These are phyloP conservation scores for Troilus luridus DNA, from an alignment of 2,888 invertebrate species.

Conservation along the genomic window DNA sequence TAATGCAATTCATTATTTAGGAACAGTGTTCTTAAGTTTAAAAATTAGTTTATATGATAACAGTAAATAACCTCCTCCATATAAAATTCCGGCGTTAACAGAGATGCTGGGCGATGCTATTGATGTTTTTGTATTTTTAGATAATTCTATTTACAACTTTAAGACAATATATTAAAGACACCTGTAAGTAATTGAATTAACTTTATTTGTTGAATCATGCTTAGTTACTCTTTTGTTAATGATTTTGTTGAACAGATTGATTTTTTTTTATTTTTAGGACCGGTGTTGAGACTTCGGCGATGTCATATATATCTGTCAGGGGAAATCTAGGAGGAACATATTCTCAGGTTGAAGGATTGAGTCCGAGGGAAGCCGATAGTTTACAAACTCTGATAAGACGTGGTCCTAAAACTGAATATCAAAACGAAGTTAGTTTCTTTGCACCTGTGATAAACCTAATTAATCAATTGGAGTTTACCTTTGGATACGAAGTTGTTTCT, in stretches of 20 bases:
- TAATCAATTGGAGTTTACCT: constrained; percentile 66
- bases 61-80: neutral
- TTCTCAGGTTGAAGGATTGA: constrained; percentile 66
- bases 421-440: constrained; percentile 66
- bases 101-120: neutral
- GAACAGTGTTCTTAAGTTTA: neutral
- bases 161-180: constrained; percentile 5
- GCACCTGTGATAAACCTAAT: constrained; percentile 66
- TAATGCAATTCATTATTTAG: neutral
- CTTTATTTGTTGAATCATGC: neutral
- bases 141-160: neutral
- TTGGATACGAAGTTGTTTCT: constrained; percentile 65
- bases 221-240: constrained; percentile 3
- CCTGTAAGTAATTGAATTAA: neutral
- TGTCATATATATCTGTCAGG: constrained; percentile 66
- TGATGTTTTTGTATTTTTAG: neutral
- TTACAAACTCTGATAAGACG: constrained; percentile 63
- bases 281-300: constrained; percentile 57
- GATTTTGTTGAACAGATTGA: neutral
- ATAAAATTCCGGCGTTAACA: neutral
- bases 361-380: constrained; percentile 64
- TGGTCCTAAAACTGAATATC: constrained; percentile 65
- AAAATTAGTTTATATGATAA: neutral
- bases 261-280: neutral
- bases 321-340: constrained; percentile 66